Conservation (phyloP, 2,888 invertebrate genomes). For the Eupeodes luniger region DNA sequence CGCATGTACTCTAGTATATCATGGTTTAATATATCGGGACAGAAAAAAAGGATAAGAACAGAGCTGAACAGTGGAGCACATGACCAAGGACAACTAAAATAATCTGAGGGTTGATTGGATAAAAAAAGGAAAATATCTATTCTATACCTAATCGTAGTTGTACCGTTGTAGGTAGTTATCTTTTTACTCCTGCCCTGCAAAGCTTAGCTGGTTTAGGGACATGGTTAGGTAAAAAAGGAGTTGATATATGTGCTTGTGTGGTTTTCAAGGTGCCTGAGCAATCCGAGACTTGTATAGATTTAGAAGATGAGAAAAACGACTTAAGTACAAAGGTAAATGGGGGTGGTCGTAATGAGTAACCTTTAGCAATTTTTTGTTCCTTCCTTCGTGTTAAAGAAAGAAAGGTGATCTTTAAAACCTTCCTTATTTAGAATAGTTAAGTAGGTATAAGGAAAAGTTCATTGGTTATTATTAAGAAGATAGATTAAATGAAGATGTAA, state of each 20-base stretch:
- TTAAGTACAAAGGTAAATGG: conserved; percentile 20
- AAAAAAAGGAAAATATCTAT: conserved; percentile 22
- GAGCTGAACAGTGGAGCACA: conserved; percentile 7
- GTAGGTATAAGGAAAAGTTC: not conserved
- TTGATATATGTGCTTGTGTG: conserved; percentile 34
- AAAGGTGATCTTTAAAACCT: not conserved
- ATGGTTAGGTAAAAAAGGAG: conserved; percentile 10
- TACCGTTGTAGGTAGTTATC: too few relatives aligned
- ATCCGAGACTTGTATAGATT: conserved; percentile 18
- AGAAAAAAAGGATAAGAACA: conserved; percentile 4
- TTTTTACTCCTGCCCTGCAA: not conserved
- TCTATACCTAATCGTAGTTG: not conserved
- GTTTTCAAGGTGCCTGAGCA: conserved; percentile 30
- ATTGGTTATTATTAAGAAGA: not conserved
- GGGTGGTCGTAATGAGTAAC: conserved; percentile 16
- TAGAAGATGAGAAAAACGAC: conserved; percentile 17
- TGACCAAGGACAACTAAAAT: conserved; percentile 70
- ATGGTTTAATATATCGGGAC: conserved; percentile 47
- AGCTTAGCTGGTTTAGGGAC: too few relatives aligned
- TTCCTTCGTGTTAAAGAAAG: not conserved
- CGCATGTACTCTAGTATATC: conserved; percentile 51
- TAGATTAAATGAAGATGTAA: too few relatives aligned
- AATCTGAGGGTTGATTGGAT: conserved; percentile 62
- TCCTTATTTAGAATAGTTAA: not conserved
- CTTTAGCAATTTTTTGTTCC: not conserved